These are phyloP conservation scores for Rhinopithecus roxellana DNA, from an alignment of 2,113 vertebrate species.

Conservation along the genomic window DNA sequence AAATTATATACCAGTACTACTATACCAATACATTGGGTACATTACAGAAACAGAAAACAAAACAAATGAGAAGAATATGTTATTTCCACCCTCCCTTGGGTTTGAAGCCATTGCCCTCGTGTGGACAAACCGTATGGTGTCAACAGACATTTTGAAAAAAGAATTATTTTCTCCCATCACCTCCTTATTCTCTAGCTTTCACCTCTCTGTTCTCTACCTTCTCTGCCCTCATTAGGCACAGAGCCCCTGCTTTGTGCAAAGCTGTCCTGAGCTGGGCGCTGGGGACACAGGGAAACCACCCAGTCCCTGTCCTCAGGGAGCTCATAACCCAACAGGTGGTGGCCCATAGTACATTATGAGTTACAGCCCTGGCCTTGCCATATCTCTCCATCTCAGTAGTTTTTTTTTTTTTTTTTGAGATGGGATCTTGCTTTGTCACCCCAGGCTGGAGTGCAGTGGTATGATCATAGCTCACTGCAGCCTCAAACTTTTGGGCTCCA, in stretches of 20 bases:
- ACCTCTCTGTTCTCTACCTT: not conserved
- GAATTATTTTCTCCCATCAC: not conserved
- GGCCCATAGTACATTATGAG: too few species aligned
- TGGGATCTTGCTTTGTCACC: too few species aligned
- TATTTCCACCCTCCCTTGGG: not conserved
- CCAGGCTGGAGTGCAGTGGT: too few species aligned
- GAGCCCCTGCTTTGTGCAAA: not conserved
- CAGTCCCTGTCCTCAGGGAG: not conserved
- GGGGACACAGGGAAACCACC: not conserved
- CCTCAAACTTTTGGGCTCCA: too few species aligned
- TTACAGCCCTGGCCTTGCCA: not conserved
- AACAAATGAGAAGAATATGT: constrained; percentile 15
- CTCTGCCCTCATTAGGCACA: not conserved
- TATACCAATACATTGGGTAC: not conserved
- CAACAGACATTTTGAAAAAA: not conserved
- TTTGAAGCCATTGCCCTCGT: not conserved
- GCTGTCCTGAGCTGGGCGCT: not conserved
- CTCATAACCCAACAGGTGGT: not conserved
- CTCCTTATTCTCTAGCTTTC: not conserved
- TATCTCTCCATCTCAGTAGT: not conserved
- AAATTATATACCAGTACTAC: not conserved
- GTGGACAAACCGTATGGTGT: not conserved
- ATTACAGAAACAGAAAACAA: constrained; percentile 13
- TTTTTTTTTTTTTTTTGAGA: not conserved
- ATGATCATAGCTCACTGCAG: too few species aligned